These are phyloP conservation scores for Protobothrops mucrosquamatus DNA, from an alignment of 2,113 vertebrate genomes.

Conservation along the genomic window DNA sequence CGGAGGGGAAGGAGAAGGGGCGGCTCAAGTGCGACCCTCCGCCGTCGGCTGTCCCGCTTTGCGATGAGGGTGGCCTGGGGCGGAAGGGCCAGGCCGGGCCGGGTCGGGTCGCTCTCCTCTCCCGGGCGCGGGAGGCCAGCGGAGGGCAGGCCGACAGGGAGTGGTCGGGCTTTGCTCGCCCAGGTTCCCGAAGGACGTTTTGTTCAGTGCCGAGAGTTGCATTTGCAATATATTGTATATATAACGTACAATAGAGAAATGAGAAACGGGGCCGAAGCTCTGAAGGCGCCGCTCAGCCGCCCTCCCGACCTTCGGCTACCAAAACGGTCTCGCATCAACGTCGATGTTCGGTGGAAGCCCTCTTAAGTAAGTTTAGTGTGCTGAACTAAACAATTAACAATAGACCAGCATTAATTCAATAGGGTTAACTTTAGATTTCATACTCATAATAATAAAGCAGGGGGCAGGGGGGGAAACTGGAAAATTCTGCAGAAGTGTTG, in stretches of 20 bases:
- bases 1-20: too few relatives aligned
- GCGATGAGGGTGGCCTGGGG: not conserved
- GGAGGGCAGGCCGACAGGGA: not conserved
- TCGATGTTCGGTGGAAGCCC: not conserved
- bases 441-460: not conserved
- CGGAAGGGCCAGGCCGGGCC: too few relatives aligned
- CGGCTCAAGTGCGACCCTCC: not conserved
- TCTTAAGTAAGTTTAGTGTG: not conserved
- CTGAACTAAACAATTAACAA: not conserved
- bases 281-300: not conserved
- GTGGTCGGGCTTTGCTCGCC: not conserved
- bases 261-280: not conserved
- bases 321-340: not conserved
- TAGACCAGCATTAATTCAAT: not conserved
- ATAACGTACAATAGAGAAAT: not conserved
- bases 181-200: not conserved
- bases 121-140: too few relatives aligned
- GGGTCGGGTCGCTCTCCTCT: rapidly evolving
- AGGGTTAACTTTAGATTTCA: not conserved
- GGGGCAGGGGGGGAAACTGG: not conserved
- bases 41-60: not conserved
- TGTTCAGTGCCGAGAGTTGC: not conserved
- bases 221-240: not conserved
- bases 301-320: not conserved
- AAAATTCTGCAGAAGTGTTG: not conserved